Evolutionary conservation across 2,113 vertebrate genomes (phyloP).

Genomic region (Tetrax tetrax): DNA sequence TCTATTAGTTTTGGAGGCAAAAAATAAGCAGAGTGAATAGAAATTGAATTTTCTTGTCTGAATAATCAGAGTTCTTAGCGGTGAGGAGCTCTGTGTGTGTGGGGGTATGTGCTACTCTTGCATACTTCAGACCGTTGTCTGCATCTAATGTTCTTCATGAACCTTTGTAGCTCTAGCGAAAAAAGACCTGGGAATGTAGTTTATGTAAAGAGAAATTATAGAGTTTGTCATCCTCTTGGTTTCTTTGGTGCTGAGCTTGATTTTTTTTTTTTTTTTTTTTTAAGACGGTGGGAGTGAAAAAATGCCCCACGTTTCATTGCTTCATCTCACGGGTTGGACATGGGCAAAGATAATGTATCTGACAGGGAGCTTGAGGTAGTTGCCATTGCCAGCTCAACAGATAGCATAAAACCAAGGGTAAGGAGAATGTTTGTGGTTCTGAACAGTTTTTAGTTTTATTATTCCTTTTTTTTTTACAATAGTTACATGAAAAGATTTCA

Average conservation of each 20-base stretch:
- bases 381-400: slow-evolving; percentile 20
- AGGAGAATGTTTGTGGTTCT: slow-evolving; percentile 19
- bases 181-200: not conserved
- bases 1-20: slow-evolving; percentile 1
- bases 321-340: slow-evolving; percentile 11
- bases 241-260: slow-evolving; percentile 22
- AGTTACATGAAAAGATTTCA: not conserved
- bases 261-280: not conserved
- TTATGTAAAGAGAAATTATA: not conserved
- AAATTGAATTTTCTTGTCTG: slow-evolving; percentile 40
- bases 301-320: slow-evolving; percentile 24
- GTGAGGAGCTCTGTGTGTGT: not conserved
- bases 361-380: slow-evolving; percentile 44
- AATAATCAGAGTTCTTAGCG: slow-evolving; percentile 18
- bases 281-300: slow-evolving; percentile 29
- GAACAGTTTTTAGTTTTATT: not conserved
- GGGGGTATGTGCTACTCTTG: not conserved
- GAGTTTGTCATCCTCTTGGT: not conserved
- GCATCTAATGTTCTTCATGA: not conserved
- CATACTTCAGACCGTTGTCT: not conserved
- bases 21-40: not conserved
- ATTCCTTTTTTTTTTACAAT: not conserved
- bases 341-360: slow-evolving; percentile 45
- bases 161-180: not conserved
- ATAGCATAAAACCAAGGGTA: slow-evolving; percentile 8